Evolutionary conservation across 1,140 invertebrate species (phyloP).

Genomic region (Linepithema humile): DNA sequence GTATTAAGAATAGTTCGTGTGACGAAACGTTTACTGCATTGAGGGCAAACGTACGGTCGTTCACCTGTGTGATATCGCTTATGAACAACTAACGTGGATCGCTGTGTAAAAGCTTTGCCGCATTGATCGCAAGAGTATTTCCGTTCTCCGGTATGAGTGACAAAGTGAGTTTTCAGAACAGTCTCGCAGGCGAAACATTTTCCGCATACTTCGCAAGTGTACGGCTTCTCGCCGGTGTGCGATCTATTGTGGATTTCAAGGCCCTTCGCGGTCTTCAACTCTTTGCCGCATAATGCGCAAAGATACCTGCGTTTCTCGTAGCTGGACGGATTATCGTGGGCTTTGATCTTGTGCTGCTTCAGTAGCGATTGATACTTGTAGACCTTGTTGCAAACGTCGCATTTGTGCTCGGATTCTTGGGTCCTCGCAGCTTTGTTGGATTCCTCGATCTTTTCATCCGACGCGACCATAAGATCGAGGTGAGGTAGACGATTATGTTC

Average conservation of each 20-base stretch:
- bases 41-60: constrained; percentile 89
- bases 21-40: constrained; percentile 88
- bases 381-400: constrained; percentile 68
- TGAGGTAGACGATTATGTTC: constrained; percentile 86
- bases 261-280: constrained; percentile 63
- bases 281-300: constrained; percentile 73
- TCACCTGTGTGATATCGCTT: constrained; percentile 91
- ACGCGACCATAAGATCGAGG: constrained; percentile 74
- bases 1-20: constrained; percentile 87
- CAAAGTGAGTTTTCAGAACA: constrained; percentile 79
- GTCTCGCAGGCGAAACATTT: constrained; percentile 67
- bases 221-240: constrained; percentile 83
- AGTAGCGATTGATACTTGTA: constrained; percentile 69
- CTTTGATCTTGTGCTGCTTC: constrained; percentile 60
- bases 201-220: constrained; percentile 71
- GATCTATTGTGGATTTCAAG: constrained; percentile 78
- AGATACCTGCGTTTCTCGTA: constrained; percentile 64
- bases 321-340: constrained; percentile 56
- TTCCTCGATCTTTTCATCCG: constrained; percentile 25
- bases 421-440: background rate
- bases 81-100: constrained; percentile 91
- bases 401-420: constrained; percentile 68
- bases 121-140: constrained; percentile 83
- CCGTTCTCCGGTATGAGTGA: constrained; percentile 83
- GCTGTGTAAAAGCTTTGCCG: constrained; percentile 89